Conservation (phyloP, 1,140 invertebrate genomes). For the Drosophila lowei region DNA sequence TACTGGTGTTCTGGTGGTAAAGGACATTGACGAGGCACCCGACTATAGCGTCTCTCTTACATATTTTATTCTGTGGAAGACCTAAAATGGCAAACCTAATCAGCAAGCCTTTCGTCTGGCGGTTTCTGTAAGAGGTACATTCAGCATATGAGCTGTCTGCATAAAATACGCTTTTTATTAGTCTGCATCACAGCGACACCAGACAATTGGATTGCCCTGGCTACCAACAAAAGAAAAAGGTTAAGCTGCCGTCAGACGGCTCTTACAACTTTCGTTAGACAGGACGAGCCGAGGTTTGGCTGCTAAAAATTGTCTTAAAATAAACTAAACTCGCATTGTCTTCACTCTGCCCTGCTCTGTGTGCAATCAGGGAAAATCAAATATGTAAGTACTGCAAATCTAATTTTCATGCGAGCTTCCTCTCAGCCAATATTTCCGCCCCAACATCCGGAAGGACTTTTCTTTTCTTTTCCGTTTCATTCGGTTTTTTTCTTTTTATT, state of each 20-base stretch:
- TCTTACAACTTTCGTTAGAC: not conserved
- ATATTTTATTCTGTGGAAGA: too few species aligned
- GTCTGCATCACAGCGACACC: slow-evolving; percentile 2
- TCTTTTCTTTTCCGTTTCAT: not conserved
- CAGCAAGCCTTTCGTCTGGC: too few species aligned
- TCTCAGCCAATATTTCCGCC: slow-evolving; percentile 3
- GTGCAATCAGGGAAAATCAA: slow-evolving; percentile 14
- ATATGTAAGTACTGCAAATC: slow-evolving; percentile 26
- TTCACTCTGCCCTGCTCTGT: not conserved
- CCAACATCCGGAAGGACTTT: too few species aligned
- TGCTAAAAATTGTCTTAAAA: slow-evolving; percentile 18
- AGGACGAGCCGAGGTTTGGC: too few species aligned
- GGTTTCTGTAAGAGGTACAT: too few species aligned
- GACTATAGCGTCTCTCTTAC: too few species aligned
- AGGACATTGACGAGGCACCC: too few species aligned
- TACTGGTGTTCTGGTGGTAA: too few species aligned
- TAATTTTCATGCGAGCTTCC: slow-evolving; percentile 13
- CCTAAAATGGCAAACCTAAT: too few species aligned
- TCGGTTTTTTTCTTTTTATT: not conserved
- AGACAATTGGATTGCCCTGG: slow-evolving; percentile 26
- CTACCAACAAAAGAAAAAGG: too few species aligned
- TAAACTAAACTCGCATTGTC: slow-evolving; percentile 8
- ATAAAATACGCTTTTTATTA: not conserved
- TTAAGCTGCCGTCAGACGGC: not conserved
- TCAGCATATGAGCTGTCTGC: too few species aligned